Evolutionary conservation across 1,140 invertebrate species (phyloP).

Genomic region (Tetragnatha versicolor): DNA sequence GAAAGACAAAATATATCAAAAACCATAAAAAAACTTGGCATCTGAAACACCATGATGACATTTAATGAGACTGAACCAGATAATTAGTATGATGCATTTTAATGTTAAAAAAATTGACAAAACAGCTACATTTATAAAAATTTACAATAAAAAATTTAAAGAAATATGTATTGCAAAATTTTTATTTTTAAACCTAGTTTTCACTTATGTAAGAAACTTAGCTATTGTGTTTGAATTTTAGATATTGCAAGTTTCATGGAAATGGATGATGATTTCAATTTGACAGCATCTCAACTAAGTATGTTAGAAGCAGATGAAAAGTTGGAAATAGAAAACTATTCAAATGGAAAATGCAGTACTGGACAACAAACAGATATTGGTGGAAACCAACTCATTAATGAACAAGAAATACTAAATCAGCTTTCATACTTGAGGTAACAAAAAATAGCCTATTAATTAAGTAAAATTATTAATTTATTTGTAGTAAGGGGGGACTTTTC

Average conservation of each 20-base stretch:
- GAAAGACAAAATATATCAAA: too few relatives aligned
- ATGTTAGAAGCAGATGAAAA: conserved; percentile 37
- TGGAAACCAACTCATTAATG: too few relatives aligned
- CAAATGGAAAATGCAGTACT: neutral
- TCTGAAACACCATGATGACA: too few relatives aligned
- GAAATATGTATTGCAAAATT: neutral
- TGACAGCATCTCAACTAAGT: conserved; percentile 28
- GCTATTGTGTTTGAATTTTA: neutral
- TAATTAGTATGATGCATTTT: too few relatives aligned
- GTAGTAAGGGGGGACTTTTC: neutral
- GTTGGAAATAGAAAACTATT: too few relatives aligned
- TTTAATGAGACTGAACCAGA: too few relatives aligned
- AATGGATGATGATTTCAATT: conserved; percentile 40
- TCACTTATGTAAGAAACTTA: neutral
- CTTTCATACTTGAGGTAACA: conserved; percentile 22
- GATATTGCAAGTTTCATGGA: conserved; percentile 20
- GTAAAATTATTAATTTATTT: neutral
- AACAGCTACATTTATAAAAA: neutral
- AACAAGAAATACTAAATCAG: neutral
- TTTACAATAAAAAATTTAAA: neutral
- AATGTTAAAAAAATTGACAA: neutral
- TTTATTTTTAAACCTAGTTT: neutral
- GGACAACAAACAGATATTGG: conserved; percentile 22
- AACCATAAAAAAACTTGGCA: too few relatives aligned
- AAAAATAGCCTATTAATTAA: too few relatives aligned